Evolutionary conservation across 2,797 vertebrate species (phyloP), one percentile per base, ranked within the genome.

Genomic region (Tangara arthus): DNA sequence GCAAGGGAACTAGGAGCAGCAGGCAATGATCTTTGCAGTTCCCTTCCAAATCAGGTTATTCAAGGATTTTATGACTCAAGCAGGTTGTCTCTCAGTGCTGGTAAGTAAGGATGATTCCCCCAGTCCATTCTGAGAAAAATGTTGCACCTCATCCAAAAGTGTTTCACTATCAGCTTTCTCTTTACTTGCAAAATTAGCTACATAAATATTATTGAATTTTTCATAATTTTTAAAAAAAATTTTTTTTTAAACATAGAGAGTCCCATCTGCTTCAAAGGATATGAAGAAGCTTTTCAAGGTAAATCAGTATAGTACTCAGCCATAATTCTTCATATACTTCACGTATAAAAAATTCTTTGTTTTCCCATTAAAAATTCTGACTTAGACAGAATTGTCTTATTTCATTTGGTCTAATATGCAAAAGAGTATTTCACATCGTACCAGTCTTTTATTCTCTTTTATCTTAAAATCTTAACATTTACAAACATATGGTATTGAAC

Each of bases 401-500:
- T 87, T 65, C 65, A 86, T 52, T 53, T 65, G 30, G 56, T 81
- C 46, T 68, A 89, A 90, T 91, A 71, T 26, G 69, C 55, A 93
- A 95, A 90, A 71, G 19, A 75, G 17, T 57, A 89, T 90, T 94
- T 89, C 64, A 65, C 41, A 75, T 77, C 26, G 94, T 82, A 80
- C 27, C 8, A 53, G 18, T 49, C 23, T 56, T 93, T 82, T 82
- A 70, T 86, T 91, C 82, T 94, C 87, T 63, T 95, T 97, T 95
- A 81, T 95, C 89, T 82, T 90, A 89, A 90, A 92, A 90, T 90
- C 55, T 94, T 81, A 96, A 92, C 86, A 93, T 97, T 97, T 96
- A 93, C 75, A 96, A 92, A 96, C 97, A 96, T 97, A 97, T 96
- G 95, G 92, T 93, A 95, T 96, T 96, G 94, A 95, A 93, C 73